Base-by-base conservation (phyloP, 2,113 vertebrate genomes). In the Catagonus wagneri region DNA sequence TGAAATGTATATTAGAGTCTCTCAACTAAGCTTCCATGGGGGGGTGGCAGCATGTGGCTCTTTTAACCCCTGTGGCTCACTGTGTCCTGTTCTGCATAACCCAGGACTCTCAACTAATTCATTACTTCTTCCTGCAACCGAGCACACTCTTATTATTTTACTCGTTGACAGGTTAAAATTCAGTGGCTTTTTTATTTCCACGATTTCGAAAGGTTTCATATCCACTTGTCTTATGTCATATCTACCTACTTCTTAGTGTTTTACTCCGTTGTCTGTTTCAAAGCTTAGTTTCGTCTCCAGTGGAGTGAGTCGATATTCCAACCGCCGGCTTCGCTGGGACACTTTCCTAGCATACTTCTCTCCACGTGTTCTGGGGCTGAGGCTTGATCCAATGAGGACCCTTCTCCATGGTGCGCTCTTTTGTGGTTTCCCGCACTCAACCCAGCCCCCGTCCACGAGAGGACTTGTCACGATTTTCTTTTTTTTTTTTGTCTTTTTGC, bases 271-370 rank as follows among this genome's bases (percentile, higher is more conserved):
- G 50, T 44, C 61, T 52, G 63, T 75, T 89, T 80, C 19, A 84
- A 84, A 96, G 72, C 22, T 36, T 65, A 34, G 66, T 89, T 90
- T 95, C 25, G 56, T 50, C 27, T 85, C 27, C 39, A 63, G 32
- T 39, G 27, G 65, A 78, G 34, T 34, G 27, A 79, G 74, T 60
- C 14, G 25, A 23, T 68, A 32, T 74, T 83, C 39, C 71, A 71
- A 14, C 0, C 52, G 61, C 58, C 80, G 17, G 36, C 84, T 81
- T 83, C 90, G 58, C 50, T 61, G 7, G 60, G 9, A 83, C 39
- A 5, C 52, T 89, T 76, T 83, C 74, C 78, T 20, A 76, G 52
- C n/a, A 56, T 2, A 36, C 61, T 92, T 88, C 72, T 76, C 66
- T 66, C 87, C 69, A 36, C 3, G 20, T 3, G 9, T 44, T 63